Evolutionary conservation across 2,797 vertebrate genomes (phyloP), one percentile per base, ranked within the genome.

Genomic region (Heterohyrax brucei): DNA sequence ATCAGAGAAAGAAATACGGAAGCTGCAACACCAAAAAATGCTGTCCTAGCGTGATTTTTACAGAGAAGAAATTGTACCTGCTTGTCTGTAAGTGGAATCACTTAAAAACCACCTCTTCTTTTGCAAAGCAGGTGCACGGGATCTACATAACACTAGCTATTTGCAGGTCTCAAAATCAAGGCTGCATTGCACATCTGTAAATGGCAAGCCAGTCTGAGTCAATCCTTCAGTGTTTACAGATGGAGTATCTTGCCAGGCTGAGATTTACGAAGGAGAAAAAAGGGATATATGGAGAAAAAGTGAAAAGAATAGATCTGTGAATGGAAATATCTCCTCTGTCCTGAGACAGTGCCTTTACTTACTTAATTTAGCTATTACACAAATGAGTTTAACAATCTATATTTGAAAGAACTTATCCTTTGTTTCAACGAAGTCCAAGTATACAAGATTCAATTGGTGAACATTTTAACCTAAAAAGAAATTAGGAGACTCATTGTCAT

Each of bases 361-460:
- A 26, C 81, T 85, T 59, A 92, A 85, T 59, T 68, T 68, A 92
- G 48, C 73, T 39, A 14, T 66, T 86, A 86, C 70, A 61, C 33
- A n/a, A 16, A 66, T 10, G 33, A 2, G 18, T 68, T 48, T 70
- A 39, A 78, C 2, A 19, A 48, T 28, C 28, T 68, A 61, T 14
- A 86, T 30, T 33, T 26, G 61, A 68, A 26, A 92, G 28, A 78
- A 78, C 86, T 92, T 85, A 48, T 7, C 73, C 48, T 78, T 78
- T 24, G 48, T 68, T 59, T 85, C 62, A 78, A 3, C 70, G 14
- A 61, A 26, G 50, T 78, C n/a, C 53, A 24, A 85, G 53, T 48
- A 70, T 28, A 85, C 62, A 62, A 64, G 14, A 79, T 62, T 89
- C 53, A 79, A 72, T n/a, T 75, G 13, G n/a, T 21, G 21, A 76